These are phyloP conservation scores for Mesitornis unicolor DNA, from an alignment of 2,113 vertebrate genomes.

Conservation along the genomic window DNA sequence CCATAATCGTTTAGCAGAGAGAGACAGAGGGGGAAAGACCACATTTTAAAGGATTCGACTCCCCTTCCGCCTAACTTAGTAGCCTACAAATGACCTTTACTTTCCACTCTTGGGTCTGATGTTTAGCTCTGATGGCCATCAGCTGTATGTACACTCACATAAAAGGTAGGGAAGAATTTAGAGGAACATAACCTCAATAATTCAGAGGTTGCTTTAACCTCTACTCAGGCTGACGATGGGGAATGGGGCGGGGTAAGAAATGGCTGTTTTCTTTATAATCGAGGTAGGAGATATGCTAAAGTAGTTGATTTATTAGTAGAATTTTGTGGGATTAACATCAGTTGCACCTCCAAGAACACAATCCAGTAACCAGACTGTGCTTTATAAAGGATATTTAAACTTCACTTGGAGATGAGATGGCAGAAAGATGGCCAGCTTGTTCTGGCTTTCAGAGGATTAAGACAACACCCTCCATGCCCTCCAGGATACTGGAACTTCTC, in stretches of 20 bases:
- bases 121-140: background rate
- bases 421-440: background rate
- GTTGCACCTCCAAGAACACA: background rate
- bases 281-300: background rate
- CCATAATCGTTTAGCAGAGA: background rate
- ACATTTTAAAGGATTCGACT: background rate
- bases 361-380: background rate
- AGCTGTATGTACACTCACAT: background rate
- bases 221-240: background rate
- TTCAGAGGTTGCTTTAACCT: background rate
- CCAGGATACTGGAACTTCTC: background rate
- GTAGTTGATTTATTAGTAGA: background rate
- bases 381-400: background rate
- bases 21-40: background rate
- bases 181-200: background rate
- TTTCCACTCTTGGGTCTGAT: background rate
- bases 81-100: background rate
- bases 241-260: rapidly evolving
- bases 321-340: background rate
- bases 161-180: background rate
- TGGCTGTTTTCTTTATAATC: background rate
- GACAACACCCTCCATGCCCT: background rate
- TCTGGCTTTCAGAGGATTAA: background rate
- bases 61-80: background rate
- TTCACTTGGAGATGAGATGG: background rate